Evolutionary conservation across 2,888 invertebrate genomes (phyloP).

Genomic region (Drosophila kambysellisi): DNA sequence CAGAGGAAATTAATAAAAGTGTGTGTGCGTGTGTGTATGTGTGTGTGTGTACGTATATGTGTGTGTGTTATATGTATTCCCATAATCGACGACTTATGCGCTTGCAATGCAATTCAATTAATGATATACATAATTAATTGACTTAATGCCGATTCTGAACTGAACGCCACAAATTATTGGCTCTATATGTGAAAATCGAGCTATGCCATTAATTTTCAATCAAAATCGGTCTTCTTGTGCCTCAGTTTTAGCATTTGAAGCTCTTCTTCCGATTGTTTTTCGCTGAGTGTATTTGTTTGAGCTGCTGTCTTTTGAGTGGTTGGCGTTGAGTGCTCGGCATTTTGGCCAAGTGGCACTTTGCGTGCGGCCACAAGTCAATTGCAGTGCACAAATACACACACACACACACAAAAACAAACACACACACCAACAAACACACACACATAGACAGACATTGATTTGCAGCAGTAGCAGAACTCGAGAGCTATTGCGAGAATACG

Average conservation of each 20-base stretch:
- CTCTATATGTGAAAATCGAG: not conserved
- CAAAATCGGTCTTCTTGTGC: not conserved
- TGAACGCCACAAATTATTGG: constrained; percentile 14
- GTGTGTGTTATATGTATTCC: constrained; percentile 6
- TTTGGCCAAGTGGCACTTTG: constrained; percentile 74
- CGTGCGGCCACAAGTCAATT: constrained; percentile 68
- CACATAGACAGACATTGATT: constrained; percentile 8
- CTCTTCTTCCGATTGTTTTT: constrained; percentile 7
- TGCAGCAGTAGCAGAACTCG: constrained; percentile 13
- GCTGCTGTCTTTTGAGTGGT: constrained; percentile 40
- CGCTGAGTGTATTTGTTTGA: constrained; percentile 25
- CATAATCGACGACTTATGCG: constrained; percentile 16
- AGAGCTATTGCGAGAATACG: constrained; percentile 26
- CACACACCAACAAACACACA: not conserved
- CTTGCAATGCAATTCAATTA: constrained; percentile 7
- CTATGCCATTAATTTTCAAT: constrained; percentile 19
- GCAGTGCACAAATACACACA: constrained; percentile 42
- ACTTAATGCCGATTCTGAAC: constrained; percentile 12
- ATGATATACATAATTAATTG: constrained; percentile 35
- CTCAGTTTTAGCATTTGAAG: not conserved
- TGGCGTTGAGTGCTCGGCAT: constrained; percentile 56
- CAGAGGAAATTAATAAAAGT: constrained; percentile 6
- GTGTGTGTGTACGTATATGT: not conserved
- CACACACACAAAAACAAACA: constrained; percentile 7
- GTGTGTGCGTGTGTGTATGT: not conserved